Evolutionary conservation across 1,140 invertebrate species (phyloP), one percentile per base, ranked within the genome.

Genomic region (Sesamia nonagrioides): DNA sequence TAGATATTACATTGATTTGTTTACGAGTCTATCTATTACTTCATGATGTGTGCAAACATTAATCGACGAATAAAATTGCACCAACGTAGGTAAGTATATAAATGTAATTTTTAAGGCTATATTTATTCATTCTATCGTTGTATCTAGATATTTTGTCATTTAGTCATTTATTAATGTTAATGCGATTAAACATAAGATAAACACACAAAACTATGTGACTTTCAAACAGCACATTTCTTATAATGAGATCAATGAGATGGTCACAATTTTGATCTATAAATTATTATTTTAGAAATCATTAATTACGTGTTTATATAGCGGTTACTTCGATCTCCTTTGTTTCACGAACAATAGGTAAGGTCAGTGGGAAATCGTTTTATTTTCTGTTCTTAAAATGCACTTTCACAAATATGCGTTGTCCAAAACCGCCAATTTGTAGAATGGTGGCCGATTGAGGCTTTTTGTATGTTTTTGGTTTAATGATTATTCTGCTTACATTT

Each of bases 311-410:
- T 86, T 86, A 87, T 89, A 88, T 86, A 79, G 76, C 71, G 78
- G 73, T 80, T 73, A 80, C 82, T 84, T 88, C 84, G 88, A 88
- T 89, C 85, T 85, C 85, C 82, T 90, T 91, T 88, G 88, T 92
- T 91, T 91, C 85, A 83, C 77, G 82, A 90, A 92, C 88, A 91
- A 91, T 90, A 86, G 86, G 74, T 89, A 90, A 89, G 89, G 88
- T 92, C 88, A 90, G 82, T 87, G 83, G 87, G 84, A 87, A 89
- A 89, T 88, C 88, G 86, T 88, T 88, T 87, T 84, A 86, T 73
- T 75, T 90, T 89, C 87, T 82, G 78, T 87, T 84, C 84, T 80
- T 85, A 88, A 89, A 89, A 86, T 86, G 60, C 81, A 86, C 89
- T 92, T 92, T 92, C 90, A 87, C 89, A 78, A 84, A 83, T 86